Evolutionary conservation across 2,797 vertebrate genomes (phyloP).

Genomic region (Trichosurus vulpecula): DNA sequence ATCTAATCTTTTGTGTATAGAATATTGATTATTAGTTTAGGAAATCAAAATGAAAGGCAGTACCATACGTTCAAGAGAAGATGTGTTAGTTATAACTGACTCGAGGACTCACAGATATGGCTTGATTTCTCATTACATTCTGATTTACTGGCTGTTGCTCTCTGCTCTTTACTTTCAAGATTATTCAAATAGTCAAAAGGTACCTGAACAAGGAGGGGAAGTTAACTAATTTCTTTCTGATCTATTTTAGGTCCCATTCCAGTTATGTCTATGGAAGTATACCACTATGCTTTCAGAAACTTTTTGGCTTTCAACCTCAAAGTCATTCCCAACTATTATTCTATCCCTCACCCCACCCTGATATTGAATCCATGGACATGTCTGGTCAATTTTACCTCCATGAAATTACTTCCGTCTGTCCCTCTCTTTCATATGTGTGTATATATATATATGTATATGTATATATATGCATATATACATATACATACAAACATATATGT

Average conservation of each 20-base stretch:
- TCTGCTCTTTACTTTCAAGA: background rate
- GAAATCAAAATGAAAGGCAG: background rate
- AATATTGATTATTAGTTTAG: background rate
- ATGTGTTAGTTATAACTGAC: background rate
- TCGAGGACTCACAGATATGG: background rate
- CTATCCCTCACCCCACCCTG: background rate
- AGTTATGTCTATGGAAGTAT: background rate
- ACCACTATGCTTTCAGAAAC: background rate
- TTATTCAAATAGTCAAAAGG: background rate
- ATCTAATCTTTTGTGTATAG: slow-evolving; percentile 8
- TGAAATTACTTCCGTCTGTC: background rate
- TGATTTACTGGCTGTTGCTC: background rate
- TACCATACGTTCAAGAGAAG: background rate
- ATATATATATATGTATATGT: background rate
- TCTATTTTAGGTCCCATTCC: background rate
- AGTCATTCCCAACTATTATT: background rate
- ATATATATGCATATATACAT: background rate
- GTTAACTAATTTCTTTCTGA: background rate
- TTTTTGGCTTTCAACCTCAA: background rate
- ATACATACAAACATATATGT: too few species aligned
- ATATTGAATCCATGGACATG: background rate
- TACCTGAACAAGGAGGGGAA: background rate
- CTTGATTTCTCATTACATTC: background rate
- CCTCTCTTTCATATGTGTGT: background rate
- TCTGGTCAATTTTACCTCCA: background rate